Base-by-base conservation (phyloP, 2,113 vertebrate species). In the Phrynosoma blainvillii region DNA sequence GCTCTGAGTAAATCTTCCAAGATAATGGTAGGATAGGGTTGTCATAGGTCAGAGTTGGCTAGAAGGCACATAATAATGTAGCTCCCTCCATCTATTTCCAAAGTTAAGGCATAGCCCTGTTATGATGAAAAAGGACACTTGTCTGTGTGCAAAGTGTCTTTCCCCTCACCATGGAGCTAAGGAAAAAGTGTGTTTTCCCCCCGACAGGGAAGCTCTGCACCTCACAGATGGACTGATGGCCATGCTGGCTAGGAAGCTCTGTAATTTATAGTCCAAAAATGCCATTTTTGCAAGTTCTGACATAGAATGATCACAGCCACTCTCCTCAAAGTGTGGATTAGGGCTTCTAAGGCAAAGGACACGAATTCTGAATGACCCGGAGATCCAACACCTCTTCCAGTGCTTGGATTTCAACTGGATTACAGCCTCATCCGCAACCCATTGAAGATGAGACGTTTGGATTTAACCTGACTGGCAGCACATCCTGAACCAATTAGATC, bases 361-460 rank as follows among this genome's bases (percentile, higher is more conserved):
- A 40, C 23, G 32, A 68, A 83, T 77, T 77, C 23, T 12, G 54
- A 68, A 68, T n/a, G 16, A 77, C 73, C 42, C 27, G 27, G 32
- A 40, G 85, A 62, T 6, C 70, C 21, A 73, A 76, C 12, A 47
- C 81, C 8, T 88, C 68, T 56, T 7, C 9, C 1, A 40, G 54
- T 25, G 18, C n/a, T 87, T 76, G 74, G 87, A 54, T 88, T 88
- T 83, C 87, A 77, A 40, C 74, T 21, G 81, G 87, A 83, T 83
- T 68, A 76, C 71, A 83, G 70, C 59, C 6, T 81, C 36, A 83
- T 83, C 42, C 30, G 65, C 30, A 32, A 32, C 20, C 59, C 73
- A 68, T 76, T 77, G 59, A 82, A 77, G 73, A 66, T 83, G 62
- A 83, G 87, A 82, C 62, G 6, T 54, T 77, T 36, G 62, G 62